Evolutionary conservation across 2,797 vertebrate genomes (phyloP), one percentile per base, ranked within the genome.

Genomic region (Pangasius djambal): DNA sequence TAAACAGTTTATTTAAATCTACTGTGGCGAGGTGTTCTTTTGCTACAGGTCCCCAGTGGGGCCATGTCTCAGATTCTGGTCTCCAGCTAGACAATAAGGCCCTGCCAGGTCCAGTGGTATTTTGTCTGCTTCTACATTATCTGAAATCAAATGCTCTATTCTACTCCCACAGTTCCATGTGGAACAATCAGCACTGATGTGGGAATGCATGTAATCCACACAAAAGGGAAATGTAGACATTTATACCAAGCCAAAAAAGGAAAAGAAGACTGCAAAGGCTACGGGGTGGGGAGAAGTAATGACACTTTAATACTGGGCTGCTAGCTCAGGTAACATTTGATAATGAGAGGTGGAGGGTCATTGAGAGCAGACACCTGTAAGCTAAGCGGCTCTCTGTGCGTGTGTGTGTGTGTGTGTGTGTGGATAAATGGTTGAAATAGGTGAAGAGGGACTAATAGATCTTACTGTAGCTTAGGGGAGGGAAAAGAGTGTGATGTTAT

Each of bases 91-190:
- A 96, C 95, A 96, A 95, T 92, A 94, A 94, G 90, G 84, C 89
- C 91, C 93, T 93, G 94, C 94, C 92, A 93, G 74, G 93, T 95
- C 93, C 91, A 88, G 88, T 93, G 94, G 93, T 94, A 93, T 95
- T 91, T 96, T 95, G 95, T 96, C 94, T 95, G 91, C 89, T 94
- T 94, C 92, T 92, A 93, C 95, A 95, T 94, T 96, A 96, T 96
- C 96, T 96, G 95, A 96, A 97, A 96, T 97, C 95, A 96, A 96
- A 96, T 9, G 95, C 95, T 95, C 92, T 90, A 93, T 96, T 97
- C 94, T 93, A 94, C 95, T 96, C 95, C 95, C 94, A 94, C 91
- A 91, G 86, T 94, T 95, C 93, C 93, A 92, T 93, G 93, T 91
- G 92, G 94, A 94, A 96, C 95, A 96, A 96, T 96, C 94, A 92